Percentiles rank a stretch among this genome's conserved stretches.
phyloP scores from a whole-genome alignment of 1,140 invertebrate genomes.

The Magallana gigas region DNA sequence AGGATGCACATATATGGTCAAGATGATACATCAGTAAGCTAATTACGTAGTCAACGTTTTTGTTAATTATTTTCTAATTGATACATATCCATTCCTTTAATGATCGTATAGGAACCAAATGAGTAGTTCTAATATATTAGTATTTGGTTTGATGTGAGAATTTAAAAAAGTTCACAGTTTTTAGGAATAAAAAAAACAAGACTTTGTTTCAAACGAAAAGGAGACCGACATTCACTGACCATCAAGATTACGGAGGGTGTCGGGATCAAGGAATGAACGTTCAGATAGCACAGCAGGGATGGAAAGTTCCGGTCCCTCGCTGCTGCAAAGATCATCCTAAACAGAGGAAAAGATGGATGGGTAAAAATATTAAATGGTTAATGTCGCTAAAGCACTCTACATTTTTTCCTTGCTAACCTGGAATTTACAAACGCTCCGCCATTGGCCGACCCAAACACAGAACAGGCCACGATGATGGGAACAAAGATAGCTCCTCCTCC shows the following conservation, averaged over 20 bases:
- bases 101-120: no score
- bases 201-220: neutral
- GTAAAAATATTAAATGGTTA: no score
- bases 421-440: conserved; percentile 80
- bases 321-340: conserved; percentile 86
- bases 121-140: no score
- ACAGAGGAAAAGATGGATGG: neutral
- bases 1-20: no score
- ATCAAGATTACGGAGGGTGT: conserved; percentile 93
- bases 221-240: conserved; percentile 80
- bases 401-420: neutral
- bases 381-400: neutral
- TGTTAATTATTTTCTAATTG: no score
- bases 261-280: conserved; percentile 90
- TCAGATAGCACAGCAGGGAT: conserved; percentile 90
- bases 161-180: no score
- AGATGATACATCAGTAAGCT: no score
- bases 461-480: conserved; percentile 96
- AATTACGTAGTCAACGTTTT: no score
- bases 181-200: no score
- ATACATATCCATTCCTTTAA: no score
- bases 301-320: conserved; percentile 93
- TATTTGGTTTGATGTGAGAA: no score
- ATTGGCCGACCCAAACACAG: conserved; percentile 98
- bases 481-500: conserved; percentile 91